Base-by-base conservation (phyloP, 2,113 vertebrate genomes). In the Neolamprologus hecqui region DNA sequence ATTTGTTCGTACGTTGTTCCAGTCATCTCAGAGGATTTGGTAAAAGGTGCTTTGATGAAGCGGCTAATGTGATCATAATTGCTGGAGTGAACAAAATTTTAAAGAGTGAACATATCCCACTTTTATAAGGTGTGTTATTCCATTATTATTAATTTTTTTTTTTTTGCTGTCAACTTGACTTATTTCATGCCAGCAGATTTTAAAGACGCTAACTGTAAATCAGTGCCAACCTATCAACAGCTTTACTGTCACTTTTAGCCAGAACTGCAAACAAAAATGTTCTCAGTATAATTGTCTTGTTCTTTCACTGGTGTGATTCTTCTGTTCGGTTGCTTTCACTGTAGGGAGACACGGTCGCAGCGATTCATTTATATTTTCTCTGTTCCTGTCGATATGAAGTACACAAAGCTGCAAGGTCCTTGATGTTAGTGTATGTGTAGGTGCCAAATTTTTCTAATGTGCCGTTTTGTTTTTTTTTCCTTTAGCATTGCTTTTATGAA, bases 1-100 rank as follows among this genome's bases (percentile, higher is more conserved):
- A 89, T 88, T 86, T 87, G 85, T 89, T 60, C 31, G 58, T 88
- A 70, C 81, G 53, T 89, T 58, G 90, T 95, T 90, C 85, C 88
- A 91, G 94, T 96, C 95, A 96, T 96, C 94, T 96, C 94, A 93
- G 91, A 94, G 88, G 92, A 93, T 87, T 92, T 79, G 84, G 83
- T 51, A 89, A 84, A 91, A 68, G 86, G 85, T 90, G 93, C 89
- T 92, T 92, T 47, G 75, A 68, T 79, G 84, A 87, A 90, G 85
- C 84, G 84, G 86, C 81, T 84, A 54, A 88, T 49, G 80, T 90
- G 85, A 92, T 88, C 83, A 68, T 37, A 77, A 55, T 84, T 91
- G 83, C 89, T 93, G 88, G 89, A 88, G 73, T 83, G 82, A 81
- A 85, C 70, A 73, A 77, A 86, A 75, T 33, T n/a, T 68, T 84